Conservation (phyloP, 2,113 vertebrate genomes). For the Okapia johnstoni region DNA sequence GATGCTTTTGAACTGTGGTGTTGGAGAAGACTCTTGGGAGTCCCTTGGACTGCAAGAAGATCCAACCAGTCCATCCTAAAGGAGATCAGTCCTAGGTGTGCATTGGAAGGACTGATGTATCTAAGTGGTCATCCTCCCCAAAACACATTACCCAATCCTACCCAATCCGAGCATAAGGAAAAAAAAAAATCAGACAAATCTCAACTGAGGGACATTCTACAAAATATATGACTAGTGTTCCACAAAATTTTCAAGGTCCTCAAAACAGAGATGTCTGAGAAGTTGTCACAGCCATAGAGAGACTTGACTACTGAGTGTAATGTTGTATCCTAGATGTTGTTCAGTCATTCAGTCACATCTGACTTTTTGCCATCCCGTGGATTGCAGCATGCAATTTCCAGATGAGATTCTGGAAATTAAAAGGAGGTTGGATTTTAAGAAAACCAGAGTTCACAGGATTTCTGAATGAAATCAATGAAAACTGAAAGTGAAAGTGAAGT, state of each 20-base stretch:
- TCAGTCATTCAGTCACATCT: neutral
- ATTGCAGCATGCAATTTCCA: neutral
- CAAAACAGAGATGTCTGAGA: neutral
- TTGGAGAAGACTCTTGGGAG: no score
- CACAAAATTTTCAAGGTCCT: neutral
- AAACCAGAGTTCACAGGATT: neutral
- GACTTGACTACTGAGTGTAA: neutral
- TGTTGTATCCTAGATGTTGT: neutral
- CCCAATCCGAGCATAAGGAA: neutral
- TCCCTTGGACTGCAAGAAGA: no score
- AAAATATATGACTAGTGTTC: neutral
- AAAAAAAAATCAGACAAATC: neutral
- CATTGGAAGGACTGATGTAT: neutral
- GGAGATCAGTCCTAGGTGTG: no score
- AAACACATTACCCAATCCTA: neutral
- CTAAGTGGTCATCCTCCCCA: neutral
- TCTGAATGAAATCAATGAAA: neutral
- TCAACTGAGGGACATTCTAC: neutral
- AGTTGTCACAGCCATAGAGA: neutral
- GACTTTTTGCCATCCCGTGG: neutral
- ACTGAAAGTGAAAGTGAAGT: neutral
- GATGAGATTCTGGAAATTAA: neutral
- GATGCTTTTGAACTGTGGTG: no score
- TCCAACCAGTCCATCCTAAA: no score
- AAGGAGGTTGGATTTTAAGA: neutral